Evolutionary conservation across 2,113 vertebrate species (phyloP), one percentile per base, ranked within the genome.

Genomic region (Oncorhynchus keta): DNA sequence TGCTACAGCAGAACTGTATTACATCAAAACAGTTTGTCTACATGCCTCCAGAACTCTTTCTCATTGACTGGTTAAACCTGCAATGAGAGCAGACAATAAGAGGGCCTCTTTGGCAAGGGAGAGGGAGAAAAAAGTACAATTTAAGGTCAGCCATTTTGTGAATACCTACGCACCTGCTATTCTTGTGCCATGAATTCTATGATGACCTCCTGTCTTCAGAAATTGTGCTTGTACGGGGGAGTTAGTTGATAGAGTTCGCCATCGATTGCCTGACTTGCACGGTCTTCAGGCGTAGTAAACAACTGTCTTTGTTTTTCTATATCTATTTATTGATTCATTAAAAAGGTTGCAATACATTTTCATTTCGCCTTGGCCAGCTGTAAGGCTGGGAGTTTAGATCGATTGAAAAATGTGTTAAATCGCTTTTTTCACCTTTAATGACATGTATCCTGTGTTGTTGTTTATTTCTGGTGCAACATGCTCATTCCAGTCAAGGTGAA

Each of bases 11-110:
- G 22, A 49, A 7, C 30, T n/a, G 68, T 74, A 75, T 84, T 81
- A 24, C 64, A 72, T 81, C 75, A 75, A 75, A 75, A 75, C 49
- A 18, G 14, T 55, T 18, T 45, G 39, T 75, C 70, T 68, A 72
- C 69, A n/a, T 51, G 74, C 71, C 77, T 24, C 59, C 51, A 16
- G 59, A 78, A 70, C 74, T 26, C 30, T 74, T 79, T 11, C 70
- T 72, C 45, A 74, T 59, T 59, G 78, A 68, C 12, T n/a, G 67
- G 72, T 66, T 75, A 68, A 22, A 28, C 72, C 61, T 6, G 22
- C 65, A 81, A 66, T 68, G 51, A 79, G 68, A 75, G 71, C 24
- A 57, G 75, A 71, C 68, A 49, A 76, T 66, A 77, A 82, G 69
- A 75, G 14, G 9, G 65, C 1, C 70, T 79, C 82, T 71, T 65